Base-by-base conservation (phyloP, 2,113 vertebrate genomes). In the Tylochromis polylepis region DNA sequence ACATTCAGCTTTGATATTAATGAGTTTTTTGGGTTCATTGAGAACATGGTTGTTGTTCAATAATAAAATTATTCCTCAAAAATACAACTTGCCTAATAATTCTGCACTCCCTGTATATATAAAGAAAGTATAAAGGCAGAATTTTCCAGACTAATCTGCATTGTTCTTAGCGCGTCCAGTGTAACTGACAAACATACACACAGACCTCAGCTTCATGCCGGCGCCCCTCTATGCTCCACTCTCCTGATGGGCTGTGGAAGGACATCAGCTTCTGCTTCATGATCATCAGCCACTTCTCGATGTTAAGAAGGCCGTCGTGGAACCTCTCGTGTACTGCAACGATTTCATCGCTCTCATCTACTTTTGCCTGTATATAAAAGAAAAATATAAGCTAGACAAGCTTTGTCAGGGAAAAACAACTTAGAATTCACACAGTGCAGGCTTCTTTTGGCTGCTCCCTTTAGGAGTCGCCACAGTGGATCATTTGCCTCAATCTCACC, bases 271-370 rank as follows among this genome's bases (percentile, higher is more conserved):
- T 97, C 92, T 97, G 97, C 0, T 75, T 96, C 89, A 94, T 96
- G 86, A 93, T 53, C 88, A 94, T 83, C 36, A 98, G 87, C 98
- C 98, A 98, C 82, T 97, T 97, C 88, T 95, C 95, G 5, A 98
- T 90, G 86, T 97, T 97, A 72, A 95, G 95, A 3, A 97, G 91
- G 65, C 93, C 93, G 18, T 97, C 94, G 18, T 95, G 96, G 85
- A 98, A 98, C 15, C 90, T 81, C 90, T 96, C 96, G 0, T 99
- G 97, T 18, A 97, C 96, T 14, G n/a, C 85, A 18, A 98, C 79
- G 0, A 84, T 87, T 56, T 96, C 92, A 89, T 96, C 95, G 15
- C 96, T 95, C 58, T 96, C 91, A 0, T 22, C 82, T 31, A 93
- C 80, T 83, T 94, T 95, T 20, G 75, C 62, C 96, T 97, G 90